Evolutionary conservation across 2,888 invertebrate species (phyloP), one percentile per base, ranked within the genome.

Genomic region (Thymelicus acteon): DNA sequence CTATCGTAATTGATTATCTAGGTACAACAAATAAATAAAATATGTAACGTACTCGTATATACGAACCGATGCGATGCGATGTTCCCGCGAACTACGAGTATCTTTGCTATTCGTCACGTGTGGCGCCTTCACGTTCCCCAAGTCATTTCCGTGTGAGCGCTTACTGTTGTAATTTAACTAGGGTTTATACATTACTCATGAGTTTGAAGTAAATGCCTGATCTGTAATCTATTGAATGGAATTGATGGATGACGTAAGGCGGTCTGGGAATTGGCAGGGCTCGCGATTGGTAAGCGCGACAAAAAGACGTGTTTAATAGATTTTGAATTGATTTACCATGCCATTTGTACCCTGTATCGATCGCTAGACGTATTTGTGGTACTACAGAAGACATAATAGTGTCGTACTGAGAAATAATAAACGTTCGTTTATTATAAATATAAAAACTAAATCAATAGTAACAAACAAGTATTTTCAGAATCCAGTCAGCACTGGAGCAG

Each of bases 111-210:
- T 69, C 69, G 69, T 49, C 24, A 40, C 40, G 60, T 58, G 69
- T 69, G 54, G 57, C n/a, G 24, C 47, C 63, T 67, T 71, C 71
- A 71, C 67, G 65, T 64, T 54, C 44, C 69, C 39, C 67, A 69
- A 62, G 69, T 58, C 54, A 74, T 74, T 76, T 75, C 76, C 74
- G 73, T 44, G 54, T 61, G 60, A 60, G 69, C 57, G 69, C 60
- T 70, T 73, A 75, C 75, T 74, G 73, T 73, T 73, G 73, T 72
- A 70, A 74, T 74, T 73, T 71, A 75, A 72, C 72, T 68, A 70
- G 63, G 57, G 19, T 44, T 70, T 70, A 75, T 75, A 72, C 66
- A 75, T 75, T 75, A 73, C 54, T 72, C 74, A 76, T 74, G 57
- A 72, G 63, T 68, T 75, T 70, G 64, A 44, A 64, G 48, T 63